A percentile compares a stretch with the other conserved stretches of the same genome.
These are phyloP conservation scores for Stramonita haemastoma DNA, from an alignment of 2,888 invertebrate species.

Conservation along the genomic window DNA sequence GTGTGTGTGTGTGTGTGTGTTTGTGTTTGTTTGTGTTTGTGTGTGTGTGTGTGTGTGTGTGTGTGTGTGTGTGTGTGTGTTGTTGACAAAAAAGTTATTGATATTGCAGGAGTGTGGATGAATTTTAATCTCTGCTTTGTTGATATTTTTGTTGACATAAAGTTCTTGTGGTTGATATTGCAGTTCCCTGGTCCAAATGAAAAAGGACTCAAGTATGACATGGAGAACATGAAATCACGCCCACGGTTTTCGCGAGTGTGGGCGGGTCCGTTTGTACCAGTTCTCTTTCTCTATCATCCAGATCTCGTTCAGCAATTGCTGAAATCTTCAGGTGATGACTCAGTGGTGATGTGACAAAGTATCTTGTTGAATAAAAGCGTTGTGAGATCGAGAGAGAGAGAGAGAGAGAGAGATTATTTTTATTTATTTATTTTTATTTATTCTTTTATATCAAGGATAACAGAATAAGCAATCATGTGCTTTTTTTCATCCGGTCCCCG, in stretches of 20 bases:
- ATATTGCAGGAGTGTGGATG: no score
- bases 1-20: neutral
- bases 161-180: neutral
- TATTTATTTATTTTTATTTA: no score
- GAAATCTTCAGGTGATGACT: slow-evolving; percentile 56
- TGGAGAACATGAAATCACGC: slow-evolving; percentile 44
- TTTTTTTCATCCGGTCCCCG: no score
- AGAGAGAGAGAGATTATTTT: no score
- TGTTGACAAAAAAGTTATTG: no score
- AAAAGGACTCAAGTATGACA: slow-evolving; percentile 44
- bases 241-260: slow-evolving; percentile 53
- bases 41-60: slow-evolving; percentile 23
- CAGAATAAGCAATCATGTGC: no score
- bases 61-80: neutral
- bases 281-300: slow-evolving; percentile 57
- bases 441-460: no score
- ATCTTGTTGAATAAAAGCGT: neutral
- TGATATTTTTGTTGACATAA: no score
- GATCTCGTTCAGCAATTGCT: slow-evolving; percentile 59
- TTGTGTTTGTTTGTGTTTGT: neutral
- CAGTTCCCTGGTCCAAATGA: slow-evolving; percentile 51
- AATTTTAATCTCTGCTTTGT: no score
- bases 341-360: neutral
- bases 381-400: no score
- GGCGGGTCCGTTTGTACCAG: slow-evolving; percentile 54